phyloP scores from a whole-genome alignment of 2,797 vertebrate species.

The Distichodus sexfasciatus region DNA sequence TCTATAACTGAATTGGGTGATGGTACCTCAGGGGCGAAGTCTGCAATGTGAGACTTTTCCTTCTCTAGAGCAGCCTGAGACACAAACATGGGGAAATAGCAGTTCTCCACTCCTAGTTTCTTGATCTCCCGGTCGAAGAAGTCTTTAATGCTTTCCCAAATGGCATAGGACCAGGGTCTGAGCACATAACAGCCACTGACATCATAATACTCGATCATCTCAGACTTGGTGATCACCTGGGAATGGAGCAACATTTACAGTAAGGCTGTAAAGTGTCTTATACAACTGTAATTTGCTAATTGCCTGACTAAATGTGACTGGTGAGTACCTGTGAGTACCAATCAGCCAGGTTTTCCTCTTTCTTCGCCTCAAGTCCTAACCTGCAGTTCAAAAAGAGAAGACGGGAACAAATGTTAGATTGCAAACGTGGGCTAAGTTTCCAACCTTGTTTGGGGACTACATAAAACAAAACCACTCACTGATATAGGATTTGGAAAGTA shows the following conservation, averaged over 20 bases:
- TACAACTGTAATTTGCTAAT: background rate
- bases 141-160: slow-evolving; percentile 93
- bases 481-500: no score
- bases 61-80: slow-evolving; percentile 94
- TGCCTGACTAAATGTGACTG: background rate
- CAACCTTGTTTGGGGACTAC: no score
- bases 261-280: background rate
- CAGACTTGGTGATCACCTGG: slow-evolving; percentile 96
- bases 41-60: slow-evolving; percentile 90
- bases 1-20: background rate
- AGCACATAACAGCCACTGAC: slow-evolving; percentile 97
- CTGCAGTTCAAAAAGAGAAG: slow-evolving; percentile 60
- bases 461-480: no score
- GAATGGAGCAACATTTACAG: slow-evolving; percentile 31
- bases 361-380: slow-evolving; percentile 93
- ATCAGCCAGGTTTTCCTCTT: slow-evolving; percentile 94
- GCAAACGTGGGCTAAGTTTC: background rate
- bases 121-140: slow-evolving; percentile 94
- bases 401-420: background rate
- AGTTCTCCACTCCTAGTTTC: slow-evolving; percentile 97
- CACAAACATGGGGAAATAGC: slow-evolving; percentile 99
- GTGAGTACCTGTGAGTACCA: slow-evolving; percentile 93
- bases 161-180: slow-evolving; percentile 90
- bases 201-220: slow-evolving; percentile 99
- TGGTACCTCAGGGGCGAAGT: slow-evolving; percentile 95